These are phyloP conservation scores for Psittacara wagleri DNA, from an alignment of 2,113 vertebrate genomes.

Conservation along the genomic window DNA sequence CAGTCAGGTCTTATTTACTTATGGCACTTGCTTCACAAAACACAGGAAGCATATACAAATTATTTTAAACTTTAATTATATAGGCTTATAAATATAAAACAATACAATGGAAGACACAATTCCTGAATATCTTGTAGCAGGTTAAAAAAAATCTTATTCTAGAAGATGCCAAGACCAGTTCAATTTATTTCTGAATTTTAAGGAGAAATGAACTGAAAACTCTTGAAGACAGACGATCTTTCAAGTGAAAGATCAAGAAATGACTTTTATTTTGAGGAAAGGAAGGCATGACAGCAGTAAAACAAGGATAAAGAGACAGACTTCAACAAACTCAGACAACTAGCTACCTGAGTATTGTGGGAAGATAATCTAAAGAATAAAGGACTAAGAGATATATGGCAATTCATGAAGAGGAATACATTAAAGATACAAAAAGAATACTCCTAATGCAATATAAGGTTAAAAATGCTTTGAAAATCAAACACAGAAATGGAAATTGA, in stretches of 20 bases:
- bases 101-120: not conserved
- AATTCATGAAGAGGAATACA: not conserved
- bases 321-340: not conserved
- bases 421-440: not conserved
- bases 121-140: not conserved
- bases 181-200: not conserved
- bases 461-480: not conserved
- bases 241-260: not conserved
- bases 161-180: not conserved
- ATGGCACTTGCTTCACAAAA: not conserved
- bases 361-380: not conserved
- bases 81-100: not conserved
- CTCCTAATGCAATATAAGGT: not conserved
- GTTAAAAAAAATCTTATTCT: not conserved
- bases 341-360: not conserved
- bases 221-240: not conserved
- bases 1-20: not conserved
- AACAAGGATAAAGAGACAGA: not conserved
- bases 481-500: not conserved
- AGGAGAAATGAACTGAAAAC: not conserved
- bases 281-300: not conserved
- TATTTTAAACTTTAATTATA: not conserved
- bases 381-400: not conserved
- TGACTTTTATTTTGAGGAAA: not conserved
- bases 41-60: rapidly evolving